These are phyloP conservation scores for Mesorhabditis spiculigera DNA, from an alignment of 2,888 invertebrate species.

Conservation along the genomic window DNA sequence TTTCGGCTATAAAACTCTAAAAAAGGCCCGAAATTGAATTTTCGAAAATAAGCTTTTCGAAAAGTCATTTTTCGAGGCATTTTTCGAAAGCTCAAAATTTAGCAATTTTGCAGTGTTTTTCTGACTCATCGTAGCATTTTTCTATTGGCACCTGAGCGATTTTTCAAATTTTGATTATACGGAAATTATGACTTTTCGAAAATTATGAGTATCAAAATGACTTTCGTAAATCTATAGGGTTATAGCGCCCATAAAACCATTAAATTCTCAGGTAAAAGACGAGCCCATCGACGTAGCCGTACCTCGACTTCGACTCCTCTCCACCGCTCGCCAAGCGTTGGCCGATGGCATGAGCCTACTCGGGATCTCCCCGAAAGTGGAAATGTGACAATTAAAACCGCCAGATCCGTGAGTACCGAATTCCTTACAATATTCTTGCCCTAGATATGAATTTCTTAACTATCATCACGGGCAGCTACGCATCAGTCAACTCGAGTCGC, in stretches of 20 bases:
- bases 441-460: background rate
- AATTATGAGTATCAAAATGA: too few species aligned
- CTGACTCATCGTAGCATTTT: background rate
- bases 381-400: constrained; percentile 29
- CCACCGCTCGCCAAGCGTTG: constrained; percentile 43
- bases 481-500: background rate
- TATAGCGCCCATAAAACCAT: too few species aligned
- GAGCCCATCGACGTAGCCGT: constrained; percentile 28
- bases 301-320: constrained; percentile 46
- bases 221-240: too few species aligned
- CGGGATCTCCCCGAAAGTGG: constrained; percentile 39
- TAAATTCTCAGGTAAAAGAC: background rate
- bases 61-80: background rate
- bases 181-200: too few species aligned
- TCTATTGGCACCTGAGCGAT: too few species aligned
- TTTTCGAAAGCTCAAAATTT: constrained; percentile 15
- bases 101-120: background rate
- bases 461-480: background rate
- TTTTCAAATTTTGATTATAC: too few species aligned
- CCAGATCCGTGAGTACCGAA: background rate
- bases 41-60: background rate
- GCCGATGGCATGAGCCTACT: constrained; percentile 45
- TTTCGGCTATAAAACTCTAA: background rate
- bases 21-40: constrained; percentile 29
- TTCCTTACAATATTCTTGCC: background rate